Conservation (phyloP, 92 coral and sea anemone species). For the Pocillopora meandrina region DNA sequence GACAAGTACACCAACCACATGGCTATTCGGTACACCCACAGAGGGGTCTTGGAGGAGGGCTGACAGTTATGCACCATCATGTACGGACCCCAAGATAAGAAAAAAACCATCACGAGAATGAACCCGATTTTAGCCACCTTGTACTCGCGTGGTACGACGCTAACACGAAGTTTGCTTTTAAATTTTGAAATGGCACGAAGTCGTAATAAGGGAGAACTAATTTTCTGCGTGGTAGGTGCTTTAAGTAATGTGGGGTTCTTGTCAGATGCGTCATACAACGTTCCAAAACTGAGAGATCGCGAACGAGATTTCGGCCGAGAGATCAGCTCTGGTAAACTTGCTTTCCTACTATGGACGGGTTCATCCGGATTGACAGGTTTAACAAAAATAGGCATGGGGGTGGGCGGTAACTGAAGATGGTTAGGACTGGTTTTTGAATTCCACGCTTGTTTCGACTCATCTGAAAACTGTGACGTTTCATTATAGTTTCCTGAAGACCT, state of each 20-base stretch:
- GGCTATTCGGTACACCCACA: conserved; percentile 68
- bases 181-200: conserved; percentile 53
- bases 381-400: not conserved
- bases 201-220: conserved; percentile 23
- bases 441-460: not conserved
- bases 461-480: not conserved
- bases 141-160: conserved; percentile 80
- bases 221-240: not conserved
- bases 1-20: conserved; percentile 87
- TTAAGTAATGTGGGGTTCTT: not conserved
- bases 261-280: not conserved
- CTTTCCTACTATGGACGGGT: not conserved
- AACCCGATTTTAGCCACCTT: conserved; percentile 92
- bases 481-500: not conserved
- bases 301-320: conserved; percentile 21
- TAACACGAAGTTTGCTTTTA: conserved; percentile 24
- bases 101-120: conserved; percentile 77
- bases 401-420: conserved; percentile 4
- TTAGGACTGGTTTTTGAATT: not conserved
- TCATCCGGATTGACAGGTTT: not conserved
- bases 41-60: conserved; percentile 37
- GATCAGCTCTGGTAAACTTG: not conserved
- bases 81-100: conserved; percentile 91
- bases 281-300: conserved; percentile 38
- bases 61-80: conserved; percentile 81